Evolutionary conservation across 2,797 vertebrate species (phyloP), one percentile per base, ranked within the genome.

Genomic region (Molossus molossus): DNA sequence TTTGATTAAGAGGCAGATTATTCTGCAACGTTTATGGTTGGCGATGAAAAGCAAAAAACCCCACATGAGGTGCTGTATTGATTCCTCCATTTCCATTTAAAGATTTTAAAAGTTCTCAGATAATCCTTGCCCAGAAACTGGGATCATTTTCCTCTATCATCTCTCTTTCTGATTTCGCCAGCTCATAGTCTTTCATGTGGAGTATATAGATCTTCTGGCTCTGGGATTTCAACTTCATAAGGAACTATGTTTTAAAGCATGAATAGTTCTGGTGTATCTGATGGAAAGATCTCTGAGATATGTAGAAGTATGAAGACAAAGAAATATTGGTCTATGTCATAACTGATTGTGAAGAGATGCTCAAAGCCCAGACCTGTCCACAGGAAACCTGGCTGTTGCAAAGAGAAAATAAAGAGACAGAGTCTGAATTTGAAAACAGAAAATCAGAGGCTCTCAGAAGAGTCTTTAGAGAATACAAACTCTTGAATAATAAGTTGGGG

Each of bases 341-440:
- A 80, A 70, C 0, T 17, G 60, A 62, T 65, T 86, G 4, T 67
- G 80, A 72, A 85, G 91, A 62, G 67, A 73, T 12, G 12, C 57
- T 91, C 48, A 73, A 87, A 94, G 70, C 67, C 37, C 67, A 82
- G 20, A 57, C 17, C 18, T 83, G 9, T 55, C 76, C 57, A 11
- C 20, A 45, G 55, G 83, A 94, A 94, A 84, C 2, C 45, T 87
- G 89, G 33, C 3, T 90, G 10, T 45, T 86, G n/a, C 79, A 72
- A 89, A 85, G 18, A 87, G 57, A 87, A 93, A 94, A 88, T 33
- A 87, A n/a, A 93, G 58, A 81, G 58, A 37, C 58, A 93, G 40
- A 37, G 45, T 89, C 69, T 33, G 37, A 29, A n/a, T 76, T 70
- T 90, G n/a, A 91, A 86, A 93, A 58, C 27, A 93, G 37, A 89